Percentiles rank a stretch among this genome's conserved stretches.
These are phyloP conservation scores for Lepidothrix coronata DNA, from an alignment of 2,113 vertebrate species.

Conservation along the genomic window DNA sequence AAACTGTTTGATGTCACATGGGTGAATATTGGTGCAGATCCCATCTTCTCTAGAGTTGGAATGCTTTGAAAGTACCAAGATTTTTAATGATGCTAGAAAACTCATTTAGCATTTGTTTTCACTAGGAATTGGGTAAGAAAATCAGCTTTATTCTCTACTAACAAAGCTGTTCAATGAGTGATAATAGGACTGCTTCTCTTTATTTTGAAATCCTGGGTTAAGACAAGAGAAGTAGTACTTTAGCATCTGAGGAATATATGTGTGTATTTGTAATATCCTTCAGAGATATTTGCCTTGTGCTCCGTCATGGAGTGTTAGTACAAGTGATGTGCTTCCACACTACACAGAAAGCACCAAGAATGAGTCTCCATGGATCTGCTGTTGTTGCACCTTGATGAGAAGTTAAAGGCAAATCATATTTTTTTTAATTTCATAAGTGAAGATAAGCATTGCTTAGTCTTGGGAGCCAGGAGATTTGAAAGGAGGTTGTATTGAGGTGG, in stretches of 20 bases:
- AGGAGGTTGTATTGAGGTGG: neutral
- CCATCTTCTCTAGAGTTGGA: neutral
- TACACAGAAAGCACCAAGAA: neutral
- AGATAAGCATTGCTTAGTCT: neutral
- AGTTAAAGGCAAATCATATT: neutral
- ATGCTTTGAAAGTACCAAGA: neutral
- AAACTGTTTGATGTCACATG: neutral
- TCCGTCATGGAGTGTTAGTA: neutral
- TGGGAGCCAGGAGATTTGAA: neutral
- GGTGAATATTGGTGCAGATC: neutral
- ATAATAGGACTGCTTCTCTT: neutral
- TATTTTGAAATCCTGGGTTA: neutral
- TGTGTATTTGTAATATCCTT: neutral
- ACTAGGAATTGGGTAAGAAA: neutral
- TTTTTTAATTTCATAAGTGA: neutral
- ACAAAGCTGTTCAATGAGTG: neutral
- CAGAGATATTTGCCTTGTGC: neutral
- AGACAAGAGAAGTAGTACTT: neutral
- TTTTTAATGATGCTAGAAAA: neutral
- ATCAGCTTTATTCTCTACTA: neutral
- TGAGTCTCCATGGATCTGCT: neutral
- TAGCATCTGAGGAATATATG: neutral
- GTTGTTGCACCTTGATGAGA: neutral
- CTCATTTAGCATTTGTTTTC: neutral
- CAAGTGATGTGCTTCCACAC: neutral